These are phyloP conservation scores for Apostichopus leukothele DNA, from an alignment of 53 echinoderm and acorn worm genomes.

Conservation along the genomic window DNA sequence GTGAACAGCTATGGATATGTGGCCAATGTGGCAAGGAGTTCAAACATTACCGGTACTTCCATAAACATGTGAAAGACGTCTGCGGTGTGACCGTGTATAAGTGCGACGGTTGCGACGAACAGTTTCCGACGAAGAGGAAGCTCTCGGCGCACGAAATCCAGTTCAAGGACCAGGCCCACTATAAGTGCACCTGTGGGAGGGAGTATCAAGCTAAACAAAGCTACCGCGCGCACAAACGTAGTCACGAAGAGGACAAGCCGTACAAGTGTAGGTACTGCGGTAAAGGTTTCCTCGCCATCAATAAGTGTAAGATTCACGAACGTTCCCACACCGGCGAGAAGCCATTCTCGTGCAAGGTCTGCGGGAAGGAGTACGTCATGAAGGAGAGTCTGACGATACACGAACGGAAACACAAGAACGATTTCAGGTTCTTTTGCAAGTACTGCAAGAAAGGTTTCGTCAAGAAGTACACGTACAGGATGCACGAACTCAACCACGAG, in stretches of 20 bases:
- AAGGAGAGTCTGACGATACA: slow-evolving; percentile 29
- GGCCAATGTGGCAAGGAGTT: slow-evolving; percentile 22
- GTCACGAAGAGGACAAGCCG: slow-evolving; percentile 36
- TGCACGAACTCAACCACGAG: slow-evolving; percentile 32
- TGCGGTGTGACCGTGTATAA: slow-evolving; percentile 8
- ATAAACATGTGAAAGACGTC: background rate
- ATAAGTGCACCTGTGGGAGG: slow-evolving; percentile 5
- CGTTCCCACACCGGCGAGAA: slow-evolving; percentile 44
- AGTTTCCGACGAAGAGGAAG: slow-evolving; percentile 21
- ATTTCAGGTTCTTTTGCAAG: slow-evolving; percentile 36
- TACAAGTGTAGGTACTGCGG: slow-evolving; percentile 36
- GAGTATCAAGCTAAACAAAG: slow-evolving; percentile 1
- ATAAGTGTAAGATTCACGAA: slow-evolving; percentile 33
- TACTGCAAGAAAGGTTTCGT: slow-evolving; percentile 32
- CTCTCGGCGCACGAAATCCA: slow-evolving; percentile 18
- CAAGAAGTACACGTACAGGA: slow-evolving; percentile 28
- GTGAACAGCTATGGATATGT: slow-evolving; percentile 16
- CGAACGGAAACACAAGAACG: slow-evolving; percentile 15
- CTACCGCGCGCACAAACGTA: slow-evolving; percentile 12
- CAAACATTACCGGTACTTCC: slow-evolving; percentile 12
- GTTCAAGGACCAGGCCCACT: slow-evolving; percentile 17
- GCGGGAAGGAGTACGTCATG: slow-evolving; percentile 37
- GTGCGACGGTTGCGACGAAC: slow-evolving; percentile 30
- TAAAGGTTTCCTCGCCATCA: slow-evolving; percentile 29
- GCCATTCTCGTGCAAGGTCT: slow-evolving; percentile 34